Evolutionary conservation across 2,888 invertebrate species (phyloP).

Genomic region (Abrostola triplasia): DNA sequence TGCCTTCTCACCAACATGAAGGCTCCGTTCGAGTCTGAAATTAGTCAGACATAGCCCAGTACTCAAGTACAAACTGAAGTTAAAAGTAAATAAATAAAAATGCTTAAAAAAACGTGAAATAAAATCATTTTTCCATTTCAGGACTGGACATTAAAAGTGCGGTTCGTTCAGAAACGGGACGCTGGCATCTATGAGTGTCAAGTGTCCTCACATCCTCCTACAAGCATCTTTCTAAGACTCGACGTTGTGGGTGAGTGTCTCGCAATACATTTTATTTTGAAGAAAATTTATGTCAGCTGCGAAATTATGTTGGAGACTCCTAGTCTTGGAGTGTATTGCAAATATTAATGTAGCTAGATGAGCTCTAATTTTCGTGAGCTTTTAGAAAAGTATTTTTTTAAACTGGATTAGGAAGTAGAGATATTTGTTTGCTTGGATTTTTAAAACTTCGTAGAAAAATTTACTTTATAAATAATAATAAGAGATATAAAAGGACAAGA

Average conservation of each 20-base stretch:
- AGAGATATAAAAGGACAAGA: no score
- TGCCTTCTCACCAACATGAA: no score
- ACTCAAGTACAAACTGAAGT: no score
- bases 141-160: constrained; percentile 97
- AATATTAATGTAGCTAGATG: neutral
- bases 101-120: neutral
- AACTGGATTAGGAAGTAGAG: no score
- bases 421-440: no score
- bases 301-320: constrained; percentile 5
- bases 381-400: neutral
- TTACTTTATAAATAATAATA: no score
- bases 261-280: constrained; percentile 32
- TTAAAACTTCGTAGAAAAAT: no score
- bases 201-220: constrained; percentile 96
- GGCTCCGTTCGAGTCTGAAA: no score
- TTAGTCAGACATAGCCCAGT: no score
- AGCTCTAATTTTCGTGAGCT: neutral
- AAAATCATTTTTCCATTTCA: constrained; percentile 66
- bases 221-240: constrained; percentile 95
- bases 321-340: neutral
- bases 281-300: constrained; percentile 2
- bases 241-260: constrained; percentile 94
- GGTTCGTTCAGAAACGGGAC: constrained; percentile 95
- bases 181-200: constrained; percentile 96
- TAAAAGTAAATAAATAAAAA: neutral